Conservation (phyloP, 2,888 invertebrate genomes). For the Plusia festucae region DNA sequence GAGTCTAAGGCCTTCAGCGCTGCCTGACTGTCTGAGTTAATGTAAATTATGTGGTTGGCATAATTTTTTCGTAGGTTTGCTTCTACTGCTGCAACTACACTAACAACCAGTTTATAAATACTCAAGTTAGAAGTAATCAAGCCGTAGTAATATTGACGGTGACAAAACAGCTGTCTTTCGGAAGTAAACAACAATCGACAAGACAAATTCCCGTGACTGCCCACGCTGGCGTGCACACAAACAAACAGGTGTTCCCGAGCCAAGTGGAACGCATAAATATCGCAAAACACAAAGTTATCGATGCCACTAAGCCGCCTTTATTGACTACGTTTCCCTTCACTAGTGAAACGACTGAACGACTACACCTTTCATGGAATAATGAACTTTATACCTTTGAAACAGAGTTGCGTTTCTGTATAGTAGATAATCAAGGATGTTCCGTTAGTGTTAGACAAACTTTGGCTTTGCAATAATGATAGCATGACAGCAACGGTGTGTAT, state of each 20-base stretch:
- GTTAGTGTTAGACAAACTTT: conserved; percentile 69
- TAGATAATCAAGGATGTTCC: conserved; percentile 56
- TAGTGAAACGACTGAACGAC: conserved; percentile 68
- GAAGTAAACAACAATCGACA: conserved; percentile 42
- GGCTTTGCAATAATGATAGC: conserved; percentile 81
- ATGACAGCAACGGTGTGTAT: conserved; percentile 76
- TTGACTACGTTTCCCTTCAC: conserved; percentile 78
- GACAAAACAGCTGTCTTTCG: conserved; percentile 28
- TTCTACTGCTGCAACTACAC: too few relatives aligned
- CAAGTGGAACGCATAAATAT: conserved; percentile 84
- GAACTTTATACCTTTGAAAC: conserved; percentile 49
- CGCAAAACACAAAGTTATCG: conserved; percentile 86
- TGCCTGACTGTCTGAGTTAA: too few relatives aligned
- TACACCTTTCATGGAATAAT: conserved; percentile 43
- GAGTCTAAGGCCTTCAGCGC: too few relatives aligned
- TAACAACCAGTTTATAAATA: not conserved
- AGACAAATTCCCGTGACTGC: conserved; percentile 38
- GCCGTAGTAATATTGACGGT: conserved; percentile 11
- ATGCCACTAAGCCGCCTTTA: conserved; percentile 85
- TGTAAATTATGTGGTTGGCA: too few relatives aligned
- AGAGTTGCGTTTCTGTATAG: conserved; percentile 55
- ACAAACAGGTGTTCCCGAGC: conserved; percentile 76
- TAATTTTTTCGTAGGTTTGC: too few relatives aligned
- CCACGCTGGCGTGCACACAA: conserved; percentile 57
- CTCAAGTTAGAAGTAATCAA: conserved; percentile 8